Evolutionary conservation across 1,140 invertebrate genomes (phyloP).

Genomic region (Eriosoma lanigerum): DNA sequence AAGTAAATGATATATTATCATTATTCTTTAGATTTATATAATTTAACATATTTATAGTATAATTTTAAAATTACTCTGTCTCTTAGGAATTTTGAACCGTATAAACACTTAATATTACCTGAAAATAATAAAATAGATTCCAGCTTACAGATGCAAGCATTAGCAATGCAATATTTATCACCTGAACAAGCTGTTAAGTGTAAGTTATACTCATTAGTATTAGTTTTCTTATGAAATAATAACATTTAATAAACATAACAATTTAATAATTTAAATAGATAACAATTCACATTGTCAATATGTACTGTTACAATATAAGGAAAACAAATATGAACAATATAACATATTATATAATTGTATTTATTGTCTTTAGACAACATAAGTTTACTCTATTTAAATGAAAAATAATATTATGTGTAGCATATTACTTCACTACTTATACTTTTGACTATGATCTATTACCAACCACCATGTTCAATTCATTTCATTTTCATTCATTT

Average conservation of each 20-base stretch:
- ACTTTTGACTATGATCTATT: neutral
- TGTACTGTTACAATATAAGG: neutral
- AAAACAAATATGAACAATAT: conserved; percentile 1
- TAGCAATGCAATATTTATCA: conserved; percentile 52
- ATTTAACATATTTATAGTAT: too few relatives aligned
- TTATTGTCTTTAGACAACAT: neutral
- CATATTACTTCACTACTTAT: neutral
- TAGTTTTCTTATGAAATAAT: neutral
- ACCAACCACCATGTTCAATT: neutral
- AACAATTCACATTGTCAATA: conserved; percentile 4
- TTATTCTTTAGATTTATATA: too few relatives aligned
- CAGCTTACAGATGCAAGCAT: conserved; percentile 51
- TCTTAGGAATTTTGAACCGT: conserved; percentile 23
- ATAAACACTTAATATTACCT: conserved; percentile 24
- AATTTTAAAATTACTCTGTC: neutral
- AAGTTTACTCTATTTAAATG: conserved; percentile 16
- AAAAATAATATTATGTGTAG: neutral
- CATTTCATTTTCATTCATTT: neutral
- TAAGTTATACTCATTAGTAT: neutral
- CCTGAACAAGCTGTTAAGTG: conserved; percentile 34
- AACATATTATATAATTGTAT: too few relatives aligned
- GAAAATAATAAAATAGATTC: conserved; percentile 48
- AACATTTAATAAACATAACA: neutral
- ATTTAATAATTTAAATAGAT: conserved; percentile 27
- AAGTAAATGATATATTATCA: conserved; percentile 11